phyloP scores from a whole-genome alignment of 2,888 invertebrate genomes.

The Polyploca ridens region DNA sequence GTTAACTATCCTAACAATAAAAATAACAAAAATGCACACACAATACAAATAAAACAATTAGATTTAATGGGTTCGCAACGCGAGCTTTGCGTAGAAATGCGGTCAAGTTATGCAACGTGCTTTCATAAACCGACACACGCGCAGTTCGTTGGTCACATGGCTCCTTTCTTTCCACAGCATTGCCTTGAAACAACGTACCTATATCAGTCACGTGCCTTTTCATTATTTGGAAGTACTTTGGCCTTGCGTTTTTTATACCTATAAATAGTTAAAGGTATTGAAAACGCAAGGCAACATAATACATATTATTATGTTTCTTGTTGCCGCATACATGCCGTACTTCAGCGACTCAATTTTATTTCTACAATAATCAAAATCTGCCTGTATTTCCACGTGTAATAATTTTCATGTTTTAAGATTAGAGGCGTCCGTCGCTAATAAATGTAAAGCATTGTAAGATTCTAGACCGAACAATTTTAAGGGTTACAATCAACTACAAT shows the following conservation, averaged over 20 bases:
- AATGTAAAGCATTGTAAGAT: no score
- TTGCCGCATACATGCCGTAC: no score
- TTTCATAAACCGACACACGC: background rate
- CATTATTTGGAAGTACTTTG: background rate
- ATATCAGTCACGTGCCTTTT: background rate
- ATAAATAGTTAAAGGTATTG: no score
- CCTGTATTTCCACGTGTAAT: no score
- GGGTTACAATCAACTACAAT: no score
- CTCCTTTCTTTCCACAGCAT: background rate
- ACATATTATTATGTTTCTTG: no score
- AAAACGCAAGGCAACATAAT: no score
- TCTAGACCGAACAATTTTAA: no score
- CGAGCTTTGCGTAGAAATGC: background rate
- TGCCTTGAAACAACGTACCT: slow-evolving; percentile 2
- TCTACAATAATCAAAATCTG: no score
- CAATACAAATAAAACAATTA: background rate
- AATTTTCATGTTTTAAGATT: no score
- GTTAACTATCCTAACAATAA: background rate
- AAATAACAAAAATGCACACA: background rate
- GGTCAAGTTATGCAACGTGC: slow-evolving; percentile 4
- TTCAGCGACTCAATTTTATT: no score
- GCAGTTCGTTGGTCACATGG: slow-evolving; percentile 8
- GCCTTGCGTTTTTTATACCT: background rate
- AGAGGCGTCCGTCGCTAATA: no score
- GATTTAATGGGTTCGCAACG: background rate